Evolutionary conservation across 2,113 vertebrate genomes (phyloP).

Genomic region (Corythaeola cristata): DNA sequence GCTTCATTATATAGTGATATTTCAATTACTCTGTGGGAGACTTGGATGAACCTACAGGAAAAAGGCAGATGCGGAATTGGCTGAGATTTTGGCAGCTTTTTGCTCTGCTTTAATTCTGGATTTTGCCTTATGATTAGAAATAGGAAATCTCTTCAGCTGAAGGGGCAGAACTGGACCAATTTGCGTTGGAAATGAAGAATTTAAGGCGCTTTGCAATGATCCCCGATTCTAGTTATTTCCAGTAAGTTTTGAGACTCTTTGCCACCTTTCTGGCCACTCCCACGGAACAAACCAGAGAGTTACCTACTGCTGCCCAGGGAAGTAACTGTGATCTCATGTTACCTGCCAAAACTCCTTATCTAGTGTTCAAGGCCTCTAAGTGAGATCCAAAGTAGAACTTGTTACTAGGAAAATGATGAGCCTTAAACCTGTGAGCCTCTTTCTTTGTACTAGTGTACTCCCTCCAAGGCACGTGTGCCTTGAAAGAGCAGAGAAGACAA

Average conservation of each 20-base stretch:
- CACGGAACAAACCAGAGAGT: neutral
- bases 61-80: neutral
- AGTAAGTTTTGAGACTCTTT: neutral
- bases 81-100: neutral
- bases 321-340: neutral
- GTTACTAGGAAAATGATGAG: neutral
- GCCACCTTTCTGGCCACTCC: neutral
- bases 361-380: neutral
- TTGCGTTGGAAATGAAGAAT: neutral
- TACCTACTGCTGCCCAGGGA: neutral
- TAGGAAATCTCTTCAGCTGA: neutral
- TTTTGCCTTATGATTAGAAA: slow-evolving; percentile 14
- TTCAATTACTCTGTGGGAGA: slow-evolving; percentile 24
- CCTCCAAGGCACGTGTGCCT: neutral
- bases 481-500: neutral
- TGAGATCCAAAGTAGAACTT: neutral
- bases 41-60: slow-evolving; percentile 26
- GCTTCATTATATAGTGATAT: slow-evolving; percentile 53
- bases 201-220: neutral
- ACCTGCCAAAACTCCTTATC: neutral
- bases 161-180: neutral
- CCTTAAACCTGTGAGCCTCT: neutral
- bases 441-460: neutral
- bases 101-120: neutral
- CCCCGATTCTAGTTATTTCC: neutral